These are phyloP conservation scores for Alethe diademata DNA, from an alignment of 2,113 vertebrate genomes.

Conservation along the genomic window DNA sequence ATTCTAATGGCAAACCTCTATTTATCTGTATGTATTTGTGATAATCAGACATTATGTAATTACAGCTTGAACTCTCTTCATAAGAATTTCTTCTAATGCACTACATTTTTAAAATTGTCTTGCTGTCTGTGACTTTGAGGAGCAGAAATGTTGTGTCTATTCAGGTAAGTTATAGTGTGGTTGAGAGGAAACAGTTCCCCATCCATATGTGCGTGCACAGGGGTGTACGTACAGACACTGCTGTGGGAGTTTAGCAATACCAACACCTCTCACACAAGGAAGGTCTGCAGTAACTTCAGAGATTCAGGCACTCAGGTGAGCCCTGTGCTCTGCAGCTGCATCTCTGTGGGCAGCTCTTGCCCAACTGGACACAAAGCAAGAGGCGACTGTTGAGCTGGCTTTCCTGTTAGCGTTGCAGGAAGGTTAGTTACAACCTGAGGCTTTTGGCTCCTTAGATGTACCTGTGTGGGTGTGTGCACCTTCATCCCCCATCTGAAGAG, in stretches of 20 bases:
- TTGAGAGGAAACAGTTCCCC: not conserved
- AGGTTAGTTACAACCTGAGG: not conserved
- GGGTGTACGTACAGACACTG: fast-evolving
- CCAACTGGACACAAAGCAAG: fast-evolving
- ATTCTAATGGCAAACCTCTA: not conserved
- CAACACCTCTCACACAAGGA: fast-evolving
- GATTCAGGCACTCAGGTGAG: fast-evolving
- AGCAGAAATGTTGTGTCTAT: not conserved
- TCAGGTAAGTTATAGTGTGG: not conserved
- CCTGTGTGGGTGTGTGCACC: not conserved
- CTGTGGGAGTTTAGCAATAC: not conserved
- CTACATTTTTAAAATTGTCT: not conserved
- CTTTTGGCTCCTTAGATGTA: not conserved
- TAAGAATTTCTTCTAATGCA: not conserved
- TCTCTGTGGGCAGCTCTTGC: not conserved
- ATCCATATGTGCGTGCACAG: fast-evolving
- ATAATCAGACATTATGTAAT: not conserved
- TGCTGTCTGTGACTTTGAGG: not conserved
- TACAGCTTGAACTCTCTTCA: not conserved
- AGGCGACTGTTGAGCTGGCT: not conserved
- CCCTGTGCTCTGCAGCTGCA: not conserved
- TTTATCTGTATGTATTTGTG: not conserved
- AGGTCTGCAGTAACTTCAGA: not conserved
- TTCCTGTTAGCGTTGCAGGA: fast-evolving
- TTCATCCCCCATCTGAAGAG: not conserved